Evolutionary conservation across 2,888 invertebrate species (phyloP).

Genomic region (Pogonocherus hispidulus): DNA sequence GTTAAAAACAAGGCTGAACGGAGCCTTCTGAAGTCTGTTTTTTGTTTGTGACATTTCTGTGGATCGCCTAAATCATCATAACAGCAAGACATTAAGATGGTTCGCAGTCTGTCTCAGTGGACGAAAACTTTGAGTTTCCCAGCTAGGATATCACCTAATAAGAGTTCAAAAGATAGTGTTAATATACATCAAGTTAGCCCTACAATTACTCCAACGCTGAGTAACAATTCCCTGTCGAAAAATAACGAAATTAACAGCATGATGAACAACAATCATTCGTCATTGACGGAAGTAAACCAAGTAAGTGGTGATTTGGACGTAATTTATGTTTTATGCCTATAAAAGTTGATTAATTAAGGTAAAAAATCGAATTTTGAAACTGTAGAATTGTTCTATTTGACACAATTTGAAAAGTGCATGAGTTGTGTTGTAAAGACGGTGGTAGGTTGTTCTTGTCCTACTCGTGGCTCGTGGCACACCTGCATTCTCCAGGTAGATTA

Average conservation of each 20-base stretch:
- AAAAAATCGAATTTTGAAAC: too few species aligned
- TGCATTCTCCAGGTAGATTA: slow-evolving; percentile 49
- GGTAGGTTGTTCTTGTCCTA: too few species aligned
- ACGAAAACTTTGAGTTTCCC: slow-evolving; percentile 93
- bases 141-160: slow-evolving; percentile 86
- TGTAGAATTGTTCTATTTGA: too few species aligned
- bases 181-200: slow-evolving; percentile 72
- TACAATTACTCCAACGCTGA: slow-evolving; percentile 76
- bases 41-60: slow-evolving; percentile 26
- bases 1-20: not conserved
- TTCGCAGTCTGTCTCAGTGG: slow-evolving; percentile 91
- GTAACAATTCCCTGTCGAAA: slow-evolving; percentile 65
- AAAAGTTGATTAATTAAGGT: too few species aligned
- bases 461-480: too few species aligned
- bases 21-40: not conserved
- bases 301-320: too few species aligned
- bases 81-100: slow-evolving; percentile 73
- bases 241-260: slow-evolving; percentile 65
- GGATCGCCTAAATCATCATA: not conserved
- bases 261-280: slow-evolving; percentile 61
- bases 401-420: too few species aligned
- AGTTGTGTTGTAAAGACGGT: too few species aligned
- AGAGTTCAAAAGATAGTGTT: slow-evolving; percentile 81
- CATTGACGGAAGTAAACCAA: slow-evolving; percentile 63
- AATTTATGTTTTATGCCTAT: too few species aligned